These are phyloP conservation scores for Pterocles gutturalis DNA, from an alignment of 2,113 vertebrate genomes.

Conservation along the genomic window DNA sequence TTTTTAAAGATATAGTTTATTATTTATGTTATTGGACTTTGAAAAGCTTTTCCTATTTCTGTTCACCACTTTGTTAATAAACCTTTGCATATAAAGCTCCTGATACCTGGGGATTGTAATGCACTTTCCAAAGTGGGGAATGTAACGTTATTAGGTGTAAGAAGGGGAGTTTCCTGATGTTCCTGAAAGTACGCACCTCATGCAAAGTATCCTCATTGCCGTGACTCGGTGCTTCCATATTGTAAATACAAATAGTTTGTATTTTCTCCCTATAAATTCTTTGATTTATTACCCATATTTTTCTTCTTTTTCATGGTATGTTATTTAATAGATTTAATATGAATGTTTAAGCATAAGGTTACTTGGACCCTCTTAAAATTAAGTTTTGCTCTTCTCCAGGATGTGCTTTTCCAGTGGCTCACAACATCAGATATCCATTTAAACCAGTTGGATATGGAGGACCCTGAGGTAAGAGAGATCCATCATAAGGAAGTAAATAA, in stretches of 20 bases:
- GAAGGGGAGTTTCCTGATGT: neutral
- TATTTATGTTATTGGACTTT: neutral
- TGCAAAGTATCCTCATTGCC: neutral
- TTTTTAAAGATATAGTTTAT: neutral
- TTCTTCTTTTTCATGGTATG: neutral
- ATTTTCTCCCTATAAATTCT: neutral
- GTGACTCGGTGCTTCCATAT: neutral
- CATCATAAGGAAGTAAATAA: neutral
- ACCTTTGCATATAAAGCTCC: neutral
- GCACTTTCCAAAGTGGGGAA: neutral
- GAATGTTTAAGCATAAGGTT: neutral
- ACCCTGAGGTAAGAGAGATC: slow-evolving; percentile 89
- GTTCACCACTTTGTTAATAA: neutral
- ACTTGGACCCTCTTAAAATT: neutral
- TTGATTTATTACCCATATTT: neutral
- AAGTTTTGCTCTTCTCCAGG: slow-evolving; percentile 75
- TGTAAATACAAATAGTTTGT: neutral
- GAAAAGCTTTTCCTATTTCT: neutral
- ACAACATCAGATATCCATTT: slow-evolving; percentile 89
- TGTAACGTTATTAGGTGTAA: neutral
- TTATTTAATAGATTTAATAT: neutral
- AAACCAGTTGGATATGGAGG: slow-evolving; percentile 94
- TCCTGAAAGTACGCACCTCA: neutral
- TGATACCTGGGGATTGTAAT: neutral
- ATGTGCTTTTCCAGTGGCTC: slow-evolving; percentile 96